phyloP scores from a whole-genome alignment of 1,140 invertebrate genomes.

The Phthorimaea operculella region DNA sequence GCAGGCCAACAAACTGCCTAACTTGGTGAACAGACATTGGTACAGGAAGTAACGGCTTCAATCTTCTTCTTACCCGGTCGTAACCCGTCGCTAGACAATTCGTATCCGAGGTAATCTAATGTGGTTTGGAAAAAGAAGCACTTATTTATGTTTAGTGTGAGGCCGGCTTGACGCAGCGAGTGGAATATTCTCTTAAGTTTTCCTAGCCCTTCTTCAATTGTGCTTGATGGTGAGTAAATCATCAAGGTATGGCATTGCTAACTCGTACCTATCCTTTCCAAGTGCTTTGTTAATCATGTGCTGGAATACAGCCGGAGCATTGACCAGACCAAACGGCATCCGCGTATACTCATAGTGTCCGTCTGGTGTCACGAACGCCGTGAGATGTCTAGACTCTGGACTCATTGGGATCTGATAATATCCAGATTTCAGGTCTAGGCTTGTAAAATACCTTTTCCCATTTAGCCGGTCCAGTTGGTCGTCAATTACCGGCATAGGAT shows the following conservation, averaged over 20 bases:
- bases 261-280: slow-evolving; percentile 4
- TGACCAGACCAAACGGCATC: slow-evolving; percentile 4
- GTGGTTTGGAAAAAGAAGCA: slow-evolving; percentile 1
- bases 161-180: neutral
- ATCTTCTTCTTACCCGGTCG: slow-evolving; percentile 26
- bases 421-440: slow-evolving; percentile 15
- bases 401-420: neutral
- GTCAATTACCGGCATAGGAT: slow-evolving; percentile 11
- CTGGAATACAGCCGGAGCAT: slow-evolving; percentile 2
- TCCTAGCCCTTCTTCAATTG: slow-evolving; percentile 23
- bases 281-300: slow-evolving; percentile 20
- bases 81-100: slow-evolving; percentile 19
- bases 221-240: slow-evolving; percentile 18
- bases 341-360: slow-evolving; percentile 3
- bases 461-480: slow-evolving; percentile 13
- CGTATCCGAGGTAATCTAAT: slow-evolving; percentile 19
- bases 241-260: slow-evolving; percentile 21
- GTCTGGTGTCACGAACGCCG: neutral
- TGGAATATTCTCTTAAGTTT: slow-evolving; percentile 25
- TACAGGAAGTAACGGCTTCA: slow-evolving; percentile 16
- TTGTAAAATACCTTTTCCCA: slow-evolving; percentile 21
- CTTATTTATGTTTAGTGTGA: neutral
- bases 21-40: slow-evolving; percentile 27
- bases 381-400: slow-evolving; percentile 13
- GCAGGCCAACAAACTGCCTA: slow-evolving; percentile 30